Base-by-base conservation (phyloP, 2,888 invertebrate species). In the Myopa testacea region DNA sequence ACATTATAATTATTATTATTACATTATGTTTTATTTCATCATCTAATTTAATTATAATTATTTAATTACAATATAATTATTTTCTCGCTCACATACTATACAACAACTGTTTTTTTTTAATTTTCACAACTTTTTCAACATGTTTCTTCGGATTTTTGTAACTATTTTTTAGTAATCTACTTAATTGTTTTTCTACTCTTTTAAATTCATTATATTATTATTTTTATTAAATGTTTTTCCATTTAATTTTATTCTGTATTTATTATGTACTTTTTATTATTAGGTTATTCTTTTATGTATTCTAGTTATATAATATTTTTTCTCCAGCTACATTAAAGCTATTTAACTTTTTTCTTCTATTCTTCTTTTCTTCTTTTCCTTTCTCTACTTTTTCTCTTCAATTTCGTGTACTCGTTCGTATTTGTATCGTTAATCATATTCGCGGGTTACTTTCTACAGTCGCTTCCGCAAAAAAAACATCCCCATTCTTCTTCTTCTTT, bases 61-160 rank as follows among this genome's bases (percentile, higher is more conserved):
- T 60, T 60, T 60, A 45, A 45, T 45, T 45, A 45, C 34, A 63
- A 37, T 45, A 45, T 63, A 63, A 37, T 60, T 60, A 60, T 60
- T 60, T 60, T 60, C 60, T 60, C 10, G 60, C 60, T 60, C 60
- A 60, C 60, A 26, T 26, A 60, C 60, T 63, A 63, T 63, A 63
- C 63, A 63, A 63, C 63, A 63, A 37, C 34, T 60, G 19, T 6
- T 63, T 63, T 63, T 12, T 6, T 34, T 19, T 63, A 63, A 10
- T 63, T 63, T 26, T 12, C 19, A n/a, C 12, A 12, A 63, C 19
- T 63, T 63, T 12, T 63, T 34, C n/a, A 5, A 6, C 37, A 12
- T n/a, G 14, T 7, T 26, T 12, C 34, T 26, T 63, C 1, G 14
- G 14, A 26, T 26, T 63, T 19, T 12, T 26, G 12, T 6, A 16